Conservation (phyloP, 2,797 vertebrate species). For the Pampus argenteus region DNA sequence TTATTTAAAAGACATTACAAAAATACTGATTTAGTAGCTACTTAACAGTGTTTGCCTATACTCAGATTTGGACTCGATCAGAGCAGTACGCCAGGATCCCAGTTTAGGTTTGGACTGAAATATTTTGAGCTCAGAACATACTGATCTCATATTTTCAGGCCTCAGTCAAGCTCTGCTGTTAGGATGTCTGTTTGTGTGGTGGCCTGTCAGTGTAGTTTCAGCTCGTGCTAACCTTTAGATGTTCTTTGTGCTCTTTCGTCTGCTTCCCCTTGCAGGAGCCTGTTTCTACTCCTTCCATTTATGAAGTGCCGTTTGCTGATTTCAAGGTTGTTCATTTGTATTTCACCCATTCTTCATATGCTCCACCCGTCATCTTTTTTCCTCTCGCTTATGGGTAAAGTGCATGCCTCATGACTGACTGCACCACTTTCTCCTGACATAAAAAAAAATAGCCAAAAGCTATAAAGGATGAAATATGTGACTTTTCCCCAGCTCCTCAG, state of each 20-base stretch:
- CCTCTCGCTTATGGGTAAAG: slow-evolving; percentile 16
- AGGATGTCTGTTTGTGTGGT: slow-evolving; percentile 37
- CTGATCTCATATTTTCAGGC: slow-evolving; percentile 33
- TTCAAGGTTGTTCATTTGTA: slow-evolving; percentile 83
- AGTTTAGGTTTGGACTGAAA: slow-evolving; percentile 54
- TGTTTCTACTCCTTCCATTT: slow-evolving; percentile 83
- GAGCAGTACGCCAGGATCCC: slow-evolving; percentile 30
- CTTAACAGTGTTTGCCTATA: background rate
- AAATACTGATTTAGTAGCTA: slow-evolving; percentile 6
- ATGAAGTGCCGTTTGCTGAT: slow-evolving; percentile 84
- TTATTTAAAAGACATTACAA: background rate
- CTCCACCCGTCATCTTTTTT: slow-evolving; percentile 22
- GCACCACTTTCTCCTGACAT: slow-evolving; percentile 8
- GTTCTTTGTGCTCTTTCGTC: slow-evolving; percentile 70
- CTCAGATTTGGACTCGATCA: slow-evolving; percentile 22
- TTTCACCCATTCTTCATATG: slow-evolving; percentile 38
- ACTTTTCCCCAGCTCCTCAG: slow-evolving; percentile 9
- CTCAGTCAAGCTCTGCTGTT: slow-evolving; percentile 48
- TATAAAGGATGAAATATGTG: slow-evolving; percentile 12
- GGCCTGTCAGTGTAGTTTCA: slow-evolving; percentile 10
- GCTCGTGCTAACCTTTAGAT: slow-evolving; percentile 67
- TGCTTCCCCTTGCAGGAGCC: slow-evolving; percentile 85
- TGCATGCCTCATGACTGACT: slow-evolving; percentile 21
- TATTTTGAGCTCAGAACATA: slow-evolving; percentile 15
- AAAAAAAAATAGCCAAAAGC: slow-evolving; percentile 5